Conservation (phyloP, 2,888 invertebrate genomes). For the Pantelozetes paolii region DNA sequence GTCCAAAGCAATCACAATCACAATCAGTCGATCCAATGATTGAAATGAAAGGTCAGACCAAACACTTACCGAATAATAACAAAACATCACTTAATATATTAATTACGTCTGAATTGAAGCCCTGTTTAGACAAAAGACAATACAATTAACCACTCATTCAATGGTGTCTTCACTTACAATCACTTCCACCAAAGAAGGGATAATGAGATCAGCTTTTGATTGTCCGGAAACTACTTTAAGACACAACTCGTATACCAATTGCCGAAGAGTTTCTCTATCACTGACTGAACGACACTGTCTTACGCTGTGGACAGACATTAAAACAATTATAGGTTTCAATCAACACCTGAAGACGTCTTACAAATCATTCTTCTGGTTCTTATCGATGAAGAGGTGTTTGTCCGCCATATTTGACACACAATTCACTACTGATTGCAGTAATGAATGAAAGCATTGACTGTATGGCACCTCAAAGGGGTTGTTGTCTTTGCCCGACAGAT, state of each 20-base stretch:
- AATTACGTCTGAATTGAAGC: constrained; percentile 70
- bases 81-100: constrained; percentile 79
- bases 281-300: constrained; percentile 34
- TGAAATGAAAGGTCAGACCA: constrained; percentile 27
- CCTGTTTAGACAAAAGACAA: constrained; percentile 56
- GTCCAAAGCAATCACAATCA: background rate
- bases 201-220: constrained; percentile 71
- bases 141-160: constrained; percentile 13
- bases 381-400: constrained; percentile 4
- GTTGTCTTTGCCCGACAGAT: background rate
- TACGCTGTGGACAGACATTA: constrained; percentile 2
- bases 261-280: constrained; percentile 59
- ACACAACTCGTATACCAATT: constrained; percentile 73
- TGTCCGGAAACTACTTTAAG: constrained; percentile 70
- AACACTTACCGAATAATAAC: constrained; percentile 63
- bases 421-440: too few species aligned
- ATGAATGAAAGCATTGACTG: too few species aligned
- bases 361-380: background rate
- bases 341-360: background rate
- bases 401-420: constrained; percentile 14
- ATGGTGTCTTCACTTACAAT: constrained; percentile 1
- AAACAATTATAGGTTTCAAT: background rate
- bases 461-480: too few species aligned
- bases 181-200: constrained; percentile 51
- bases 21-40: background rate